These are phyloP conservation scores for Helicoverpa assulta DNA, from an alignment of 2,888 invertebrate genomes.

Conservation along the genomic window DNA sequence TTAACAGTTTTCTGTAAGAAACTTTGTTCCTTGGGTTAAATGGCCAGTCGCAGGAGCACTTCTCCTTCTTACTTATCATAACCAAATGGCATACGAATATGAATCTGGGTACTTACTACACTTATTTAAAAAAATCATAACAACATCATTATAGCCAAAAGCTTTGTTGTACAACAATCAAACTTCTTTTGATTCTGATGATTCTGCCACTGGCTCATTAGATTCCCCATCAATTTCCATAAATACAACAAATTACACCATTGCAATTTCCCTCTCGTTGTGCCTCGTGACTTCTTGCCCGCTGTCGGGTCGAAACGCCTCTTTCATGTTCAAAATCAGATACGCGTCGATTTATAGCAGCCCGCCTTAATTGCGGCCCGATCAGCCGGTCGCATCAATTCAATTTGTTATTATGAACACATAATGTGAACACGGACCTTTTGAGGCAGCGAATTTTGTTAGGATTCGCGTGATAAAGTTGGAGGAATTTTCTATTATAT, in stretches of 20 bases:
- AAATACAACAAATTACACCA: slow-evolving; percentile 38
- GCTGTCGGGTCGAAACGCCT: slow-evolving; percentile 82
- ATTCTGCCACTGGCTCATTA: background rate
- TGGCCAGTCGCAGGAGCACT: too few relatives aligned
- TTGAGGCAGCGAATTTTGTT: slow-evolving; percentile 22
- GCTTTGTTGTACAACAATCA: background rate
- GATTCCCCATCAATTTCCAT: slow-evolving; percentile 42
- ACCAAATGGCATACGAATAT: too few relatives aligned
- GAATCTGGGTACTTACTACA: too few relatives aligned
- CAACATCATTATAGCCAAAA: too few relatives aligned
- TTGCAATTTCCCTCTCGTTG: slow-evolving; percentile 58
- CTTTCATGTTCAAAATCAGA: slow-evolving; percentile 87
- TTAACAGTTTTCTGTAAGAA: too few relatives aligned
- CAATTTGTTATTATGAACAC: slow-evolving; percentile 86
- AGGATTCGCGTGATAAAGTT: slow-evolving; percentile 10
- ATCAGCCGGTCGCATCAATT: slow-evolving; percentile 78
- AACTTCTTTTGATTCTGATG: background rate
- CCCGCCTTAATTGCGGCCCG: slow-evolving; percentile 85
- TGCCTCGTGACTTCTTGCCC: slow-evolving; percentile 57
- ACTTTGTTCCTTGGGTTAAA: too few relatives aligned
- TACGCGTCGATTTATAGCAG: slow-evolving; percentile 83
- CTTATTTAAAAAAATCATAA: too few relatives aligned
- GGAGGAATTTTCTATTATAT: background rate
- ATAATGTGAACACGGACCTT: slow-evolving; percentile 63
- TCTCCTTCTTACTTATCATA: too few relatives aligned